Conservation (phyloP, 2,888 invertebrate species). For the Empis stercorea region DNA sequence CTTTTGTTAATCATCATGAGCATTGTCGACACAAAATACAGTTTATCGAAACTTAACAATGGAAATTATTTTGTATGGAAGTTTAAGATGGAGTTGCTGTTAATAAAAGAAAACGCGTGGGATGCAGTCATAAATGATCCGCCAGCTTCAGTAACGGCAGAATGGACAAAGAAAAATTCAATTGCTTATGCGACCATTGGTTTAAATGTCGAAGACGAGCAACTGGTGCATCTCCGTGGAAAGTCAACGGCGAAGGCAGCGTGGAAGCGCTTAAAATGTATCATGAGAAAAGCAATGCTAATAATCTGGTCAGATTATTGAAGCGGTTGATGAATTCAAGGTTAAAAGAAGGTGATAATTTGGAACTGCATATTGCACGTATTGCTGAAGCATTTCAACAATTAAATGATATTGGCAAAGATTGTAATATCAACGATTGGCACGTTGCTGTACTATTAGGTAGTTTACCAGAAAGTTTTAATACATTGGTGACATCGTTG, state of each 20-base stretch:
- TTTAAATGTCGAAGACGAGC: neutral
- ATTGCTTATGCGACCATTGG: neutral
- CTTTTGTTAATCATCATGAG: neutral
- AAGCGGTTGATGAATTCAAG: neutral
- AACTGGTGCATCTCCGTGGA: neutral
- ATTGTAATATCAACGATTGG: neutral
- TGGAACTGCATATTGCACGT: neutral
- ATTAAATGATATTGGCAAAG: neutral
- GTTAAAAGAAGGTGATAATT: neutral
- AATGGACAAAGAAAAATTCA: neutral
- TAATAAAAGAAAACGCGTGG: conserved; percentile 8
- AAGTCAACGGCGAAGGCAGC: neutral
- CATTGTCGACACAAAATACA: neutral
- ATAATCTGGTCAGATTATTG: neutral
- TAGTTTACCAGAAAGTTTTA: neutral
- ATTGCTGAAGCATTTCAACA: neutral
- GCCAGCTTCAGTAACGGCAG: neutral
- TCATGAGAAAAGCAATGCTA: no score
- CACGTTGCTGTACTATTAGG: neutral
- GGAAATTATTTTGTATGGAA: conserved; percentile 8
- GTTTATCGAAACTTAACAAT: conserved; percentile 4
- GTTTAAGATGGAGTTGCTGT: conserved; percentile 6
- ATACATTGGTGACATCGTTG: neutral
- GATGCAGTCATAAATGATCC: neutral
- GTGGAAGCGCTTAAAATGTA: neutral